Percentiles rank a stretch among this genome's conserved stretches.
Evolutionary conservation across 92 coral and sea anemone species (phyloP).

Genomic region (Epizoanthus scotinus): DNA sequence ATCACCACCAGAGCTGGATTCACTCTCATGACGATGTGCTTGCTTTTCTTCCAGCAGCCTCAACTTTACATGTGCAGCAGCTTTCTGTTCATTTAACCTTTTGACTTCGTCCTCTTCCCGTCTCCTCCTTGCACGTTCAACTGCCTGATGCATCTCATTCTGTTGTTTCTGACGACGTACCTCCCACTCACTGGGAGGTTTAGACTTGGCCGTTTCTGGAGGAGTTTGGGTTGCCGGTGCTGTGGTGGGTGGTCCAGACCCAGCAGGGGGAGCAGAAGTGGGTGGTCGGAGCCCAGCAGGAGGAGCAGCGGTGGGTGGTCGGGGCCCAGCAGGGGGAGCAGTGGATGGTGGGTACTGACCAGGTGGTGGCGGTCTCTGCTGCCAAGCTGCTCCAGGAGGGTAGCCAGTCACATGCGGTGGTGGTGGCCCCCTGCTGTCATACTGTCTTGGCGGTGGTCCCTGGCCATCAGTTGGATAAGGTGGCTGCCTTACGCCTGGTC

Average conservation of each 20-base stretch:
- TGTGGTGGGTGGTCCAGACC: conserved; percentile 31
- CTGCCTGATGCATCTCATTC: conserved; percentile 84
- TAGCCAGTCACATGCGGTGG: conserved; percentile 43
- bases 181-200: conserved; percentile 60
- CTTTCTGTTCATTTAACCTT: conserved; percentile 65
- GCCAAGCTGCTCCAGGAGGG: conserved; percentile 62
- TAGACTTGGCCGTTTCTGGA: conserved; percentile 47
- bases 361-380: conserved; percentile 62
- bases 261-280: no score
- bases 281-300: conserved; percentile 65
- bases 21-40: conserved; percentile 41
- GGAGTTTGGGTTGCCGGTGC: conserved; percentile 27
- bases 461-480: conserved; percentile 55
- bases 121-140: conserved; percentile 93
- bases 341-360: conserved; percentile 62
- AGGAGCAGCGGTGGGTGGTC: not conserved
- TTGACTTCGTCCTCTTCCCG: conserved; percentile 84
- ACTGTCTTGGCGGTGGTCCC: conserved; percentile 54
- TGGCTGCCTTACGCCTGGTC: conserved; percentile 42
- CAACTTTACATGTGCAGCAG: conserved; percentile 84
- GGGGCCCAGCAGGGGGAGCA: conserved; percentile 53
- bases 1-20: conserved; percentile 48
- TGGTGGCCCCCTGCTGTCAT: conserved; percentile 62
- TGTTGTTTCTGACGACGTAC: conserved; percentile 69
- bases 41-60: conserved; percentile 68